A percentile compares a stretch with the other conserved stretches of the same genome.
Evolutionary conservation across 2,888 invertebrate species (phyloP).

Genomic region (Troides oblongomaculatus): DNA sequence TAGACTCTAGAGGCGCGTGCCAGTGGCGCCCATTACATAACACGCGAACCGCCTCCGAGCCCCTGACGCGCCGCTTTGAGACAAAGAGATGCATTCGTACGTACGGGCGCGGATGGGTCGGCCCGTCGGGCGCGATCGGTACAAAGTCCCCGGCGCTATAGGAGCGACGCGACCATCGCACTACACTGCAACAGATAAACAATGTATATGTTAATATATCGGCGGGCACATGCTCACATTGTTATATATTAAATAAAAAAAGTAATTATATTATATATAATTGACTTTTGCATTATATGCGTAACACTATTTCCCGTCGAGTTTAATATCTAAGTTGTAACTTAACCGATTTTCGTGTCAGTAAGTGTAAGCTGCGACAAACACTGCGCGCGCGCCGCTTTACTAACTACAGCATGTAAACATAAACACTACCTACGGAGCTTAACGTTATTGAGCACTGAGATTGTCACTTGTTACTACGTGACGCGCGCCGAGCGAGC

Average conservation of each 20-base stretch:
- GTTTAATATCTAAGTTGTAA: too few relatives aligned
- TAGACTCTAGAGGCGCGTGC: slow-evolving; percentile 41
- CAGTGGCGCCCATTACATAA: slow-evolving; percentile 64
- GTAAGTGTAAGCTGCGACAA: too few relatives aligned
- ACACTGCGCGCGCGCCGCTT: too few relatives aligned
- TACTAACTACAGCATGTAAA: background rate
- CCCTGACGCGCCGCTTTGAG: slow-evolving; percentile 56
- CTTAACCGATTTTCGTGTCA: too few relatives aligned
- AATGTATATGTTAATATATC: slow-evolving; percentile 30
- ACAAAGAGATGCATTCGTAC: slow-evolving; percentile 52
- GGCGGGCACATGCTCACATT: background rate
- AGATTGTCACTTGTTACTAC: background rate
- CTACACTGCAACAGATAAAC: slow-evolving; percentile 63
- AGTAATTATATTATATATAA: background rate
- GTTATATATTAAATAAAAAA: background rate
- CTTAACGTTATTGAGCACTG: slow-evolving; percentile 3
- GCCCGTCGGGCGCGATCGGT: slow-evolving; percentile 19
- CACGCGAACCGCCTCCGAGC: slow-evolving; percentile 76
- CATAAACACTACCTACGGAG: background rate
- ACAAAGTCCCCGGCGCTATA: slow-evolving; percentile 12
- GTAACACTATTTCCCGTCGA: too few relatives aligned
- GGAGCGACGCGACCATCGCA: slow-evolving; percentile 37
- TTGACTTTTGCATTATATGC: too few relatives aligned
- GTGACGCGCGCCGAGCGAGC: background rate
- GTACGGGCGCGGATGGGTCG: slow-evolving; percentile 37